phyloP scores from a whole-genome alignment of 2,113 vertebrate species.

The Megaceryle maxima region DNA sequence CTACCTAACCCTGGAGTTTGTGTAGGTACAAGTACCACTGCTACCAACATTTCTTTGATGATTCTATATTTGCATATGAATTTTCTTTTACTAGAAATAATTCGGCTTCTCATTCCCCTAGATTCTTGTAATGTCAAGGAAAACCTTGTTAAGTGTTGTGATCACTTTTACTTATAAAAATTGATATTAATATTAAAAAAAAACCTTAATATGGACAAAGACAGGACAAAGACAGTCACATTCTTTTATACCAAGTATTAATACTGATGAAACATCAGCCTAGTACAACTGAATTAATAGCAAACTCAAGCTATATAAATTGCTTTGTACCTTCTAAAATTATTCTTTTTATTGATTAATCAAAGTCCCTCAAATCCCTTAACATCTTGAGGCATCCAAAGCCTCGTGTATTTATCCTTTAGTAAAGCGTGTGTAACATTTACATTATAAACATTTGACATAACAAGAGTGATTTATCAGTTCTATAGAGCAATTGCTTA shows the following conservation, averaged over 20 bases:
- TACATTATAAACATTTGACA: not conserved
- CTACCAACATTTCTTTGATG: not conserved
- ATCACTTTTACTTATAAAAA: not conserved
- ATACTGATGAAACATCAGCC: not conserved
- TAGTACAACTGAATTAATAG: not conserved
- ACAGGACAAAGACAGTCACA: not conserved
- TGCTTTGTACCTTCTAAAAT: not conserved
- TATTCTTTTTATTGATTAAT: constrained; percentile 28
- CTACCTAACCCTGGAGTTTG: not conserved
- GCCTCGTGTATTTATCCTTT: not conserved
- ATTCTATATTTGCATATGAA: not conserved
- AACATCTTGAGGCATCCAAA: not conserved
- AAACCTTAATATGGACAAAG: not conserved
- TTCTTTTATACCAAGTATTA: not conserved
- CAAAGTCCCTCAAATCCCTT: not conserved
- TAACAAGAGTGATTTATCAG: not conserved
- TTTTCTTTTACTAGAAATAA: not conserved
- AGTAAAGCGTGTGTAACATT: not conserved
- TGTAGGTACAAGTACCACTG: not conserved
- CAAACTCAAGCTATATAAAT: not conserved
- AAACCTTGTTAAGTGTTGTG: not conserved
- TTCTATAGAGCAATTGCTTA: constrained; percentile 53
- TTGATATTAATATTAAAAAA: not conserved
- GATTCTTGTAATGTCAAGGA: not conserved
- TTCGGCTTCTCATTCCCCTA: not conserved